phyloP scores from a whole-genome alignment of 1,140 invertebrate genomes.

The Lepidotrigona ventralis region DNA sequence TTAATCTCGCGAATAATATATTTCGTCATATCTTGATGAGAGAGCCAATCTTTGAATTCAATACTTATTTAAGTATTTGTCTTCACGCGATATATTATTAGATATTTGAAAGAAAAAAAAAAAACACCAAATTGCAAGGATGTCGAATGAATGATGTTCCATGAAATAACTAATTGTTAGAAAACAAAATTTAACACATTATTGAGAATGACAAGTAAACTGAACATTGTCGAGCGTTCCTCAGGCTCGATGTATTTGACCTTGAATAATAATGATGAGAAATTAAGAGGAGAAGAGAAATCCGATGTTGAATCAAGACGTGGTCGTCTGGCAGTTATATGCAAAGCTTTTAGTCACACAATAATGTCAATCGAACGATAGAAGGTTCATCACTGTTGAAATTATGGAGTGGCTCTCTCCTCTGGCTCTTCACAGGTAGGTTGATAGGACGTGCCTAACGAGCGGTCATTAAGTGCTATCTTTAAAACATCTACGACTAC shows the following conservation, averaged over 20 bases:
- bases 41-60: too few relatives aligned
- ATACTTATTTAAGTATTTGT: too few relatives aligned
- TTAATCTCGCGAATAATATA: too few relatives aligned
- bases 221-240: not conserved
- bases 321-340: not conserved
- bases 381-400: not conserved
- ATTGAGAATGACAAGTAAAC: not conserved
- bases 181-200: not conserved
- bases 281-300: not conserved
- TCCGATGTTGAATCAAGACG: not conserved
- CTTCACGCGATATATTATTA: too few relatives aligned
- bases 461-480: conserved; percentile 22
- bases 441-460: conserved; percentile 21
- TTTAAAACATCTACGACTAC: conserved; percentile 19
- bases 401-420: not conserved
- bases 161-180: not conserved
- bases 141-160: not conserved
- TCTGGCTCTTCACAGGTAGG: not conserved
- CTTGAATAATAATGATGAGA: not conserved
- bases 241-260: not conserved
- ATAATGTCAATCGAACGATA: not conserved
- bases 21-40: too few relatives aligned
- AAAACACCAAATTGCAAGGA: too few relatives aligned
- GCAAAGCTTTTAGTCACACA: not conserved
- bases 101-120: too few relatives aligned